A percentile compares a stretch with the other conserved stretches of the same genome.
These are phyloP conservation scores for Yponomeuta plumbellus DNA, from an alignment of 2,888 invertebrate species.

Conservation along the genomic window DNA sequence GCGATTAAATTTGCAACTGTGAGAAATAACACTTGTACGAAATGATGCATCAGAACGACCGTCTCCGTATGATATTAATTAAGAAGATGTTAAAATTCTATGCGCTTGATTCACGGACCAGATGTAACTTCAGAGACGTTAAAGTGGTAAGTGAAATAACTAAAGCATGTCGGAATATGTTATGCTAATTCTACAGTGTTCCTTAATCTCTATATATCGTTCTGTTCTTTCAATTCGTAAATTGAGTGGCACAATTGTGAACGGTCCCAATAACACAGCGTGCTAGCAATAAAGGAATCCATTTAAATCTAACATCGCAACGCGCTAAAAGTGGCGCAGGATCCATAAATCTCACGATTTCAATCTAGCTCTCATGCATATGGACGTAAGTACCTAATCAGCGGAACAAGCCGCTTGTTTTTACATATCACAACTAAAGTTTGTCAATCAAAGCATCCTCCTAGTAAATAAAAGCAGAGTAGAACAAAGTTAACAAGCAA, in stretches of 20 bases:
- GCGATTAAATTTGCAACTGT: slow-evolving; percentile 3
- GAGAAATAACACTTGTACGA: not conserved
- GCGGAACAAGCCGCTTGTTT: not conserved
- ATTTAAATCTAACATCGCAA: not conserved
- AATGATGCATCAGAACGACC: not conserved
- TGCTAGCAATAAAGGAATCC: not conserved
- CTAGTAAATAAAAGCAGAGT: not conserved
- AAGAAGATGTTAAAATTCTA: not conserved
- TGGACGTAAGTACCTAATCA: not conserved
- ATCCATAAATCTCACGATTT: not conserved
- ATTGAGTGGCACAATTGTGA: not conserved
- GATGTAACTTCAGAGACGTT: no score
- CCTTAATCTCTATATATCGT: not conserved
- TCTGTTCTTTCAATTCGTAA: not conserved
- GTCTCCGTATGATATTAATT: not conserved
- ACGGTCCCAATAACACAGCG: not conserved
- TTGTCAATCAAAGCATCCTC: not conserved
- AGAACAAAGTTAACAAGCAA: not conserved
- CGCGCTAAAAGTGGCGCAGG: not conserved
- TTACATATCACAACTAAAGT: not conserved
- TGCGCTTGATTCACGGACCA: no score
- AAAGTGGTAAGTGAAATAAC: no score
- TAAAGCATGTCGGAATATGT: no score
- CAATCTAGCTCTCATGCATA: not conserved
- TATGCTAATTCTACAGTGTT: no score